Percentiles rank a stretch among this genome's conserved stretches.
These are phyloP conservation scores for Fringilla coelebs DNA, from an alignment of 2,797 vertebrate genomes.

Conservation along the genomic window DNA sequence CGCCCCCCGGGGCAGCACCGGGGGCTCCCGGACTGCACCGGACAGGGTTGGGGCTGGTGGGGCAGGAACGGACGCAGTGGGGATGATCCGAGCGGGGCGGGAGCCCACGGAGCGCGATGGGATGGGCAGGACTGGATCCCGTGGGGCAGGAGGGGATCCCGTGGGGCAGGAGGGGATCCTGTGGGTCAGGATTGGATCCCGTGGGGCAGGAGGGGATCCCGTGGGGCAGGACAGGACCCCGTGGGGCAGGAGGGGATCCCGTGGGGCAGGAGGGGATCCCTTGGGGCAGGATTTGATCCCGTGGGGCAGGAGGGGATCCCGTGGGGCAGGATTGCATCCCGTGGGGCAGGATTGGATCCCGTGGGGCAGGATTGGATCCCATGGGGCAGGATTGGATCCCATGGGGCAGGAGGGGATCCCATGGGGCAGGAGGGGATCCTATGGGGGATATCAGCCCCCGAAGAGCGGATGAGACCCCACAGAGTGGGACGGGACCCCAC, in stretches of 20 bases:
- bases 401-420: background rate
- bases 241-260: no score
- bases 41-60: fast-evolving
- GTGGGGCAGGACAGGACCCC: no score
- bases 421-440: background rate
- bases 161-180: background rate
- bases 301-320: background rate
- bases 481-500: background rate
- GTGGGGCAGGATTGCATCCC: no score
- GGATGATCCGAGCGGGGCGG: no score
- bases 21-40: fast-evolving
- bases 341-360: no score
- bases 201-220: no score
- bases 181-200: no score
- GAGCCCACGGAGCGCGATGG: background rate
- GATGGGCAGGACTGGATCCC: fast-evolving
- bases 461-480: background rate
- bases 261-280: background rate
- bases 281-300: fast-evolving
- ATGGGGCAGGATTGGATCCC: background rate
- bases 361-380: no score
- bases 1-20: background rate
- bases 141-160: background rate
- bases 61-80: fast-evolving
- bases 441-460: no score